Conservation (phyloP, 2,888 invertebrate species). For the Polylopha cassiicola region DNA sequence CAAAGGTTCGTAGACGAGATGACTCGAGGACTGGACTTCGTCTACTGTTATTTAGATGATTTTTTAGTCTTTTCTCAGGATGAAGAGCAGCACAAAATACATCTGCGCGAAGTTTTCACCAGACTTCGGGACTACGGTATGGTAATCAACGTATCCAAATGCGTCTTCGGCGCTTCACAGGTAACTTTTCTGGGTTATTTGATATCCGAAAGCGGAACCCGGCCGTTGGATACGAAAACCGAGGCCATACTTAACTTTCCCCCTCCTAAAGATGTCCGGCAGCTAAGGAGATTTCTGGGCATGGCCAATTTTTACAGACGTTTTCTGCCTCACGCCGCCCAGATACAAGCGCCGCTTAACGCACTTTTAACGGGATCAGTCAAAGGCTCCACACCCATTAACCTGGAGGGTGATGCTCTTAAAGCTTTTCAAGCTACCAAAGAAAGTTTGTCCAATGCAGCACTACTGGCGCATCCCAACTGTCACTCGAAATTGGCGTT, state of each 20-base stretch:
- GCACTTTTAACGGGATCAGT: constrained; percentile 29
- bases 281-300: constrained; percentile 29
- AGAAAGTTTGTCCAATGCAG: constrained; percentile 25
- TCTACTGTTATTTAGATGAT: constrained; percentile 40
- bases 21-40: constrained; percentile 25
- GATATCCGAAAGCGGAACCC: constrained; percentile 30
- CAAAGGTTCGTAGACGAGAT: constrained; percentile 45
- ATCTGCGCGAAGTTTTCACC: constrained; percentile 28
- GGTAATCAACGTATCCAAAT: constrained; percentile 29
- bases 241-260: constrained; percentile 28
- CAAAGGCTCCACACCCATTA: constrained; percentile 32
- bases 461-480: constrained; percentile 33
- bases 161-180: constrained; percentile 27
- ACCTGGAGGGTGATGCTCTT: constrained; percentile 23
- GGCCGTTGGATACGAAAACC: constrained; percentile 37
- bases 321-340: constrained; percentile 40
- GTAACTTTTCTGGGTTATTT: constrained; percentile 29
- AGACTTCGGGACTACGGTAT: constrained; percentile 26
- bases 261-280: constrained; percentile 23
- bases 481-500: constrained; percentile 28
- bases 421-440: constrained; percentile 21
- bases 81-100: constrained; percentile 21
- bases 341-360: constrained; percentile 38
- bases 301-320: constrained; percentile 37
- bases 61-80: constrained; percentile 32